Percentiles rank a stretch among this genome's conserved stretches.
Conservation (phyloP, 2,888 invertebrate genomes). For the Plebejus argus region DNA sequence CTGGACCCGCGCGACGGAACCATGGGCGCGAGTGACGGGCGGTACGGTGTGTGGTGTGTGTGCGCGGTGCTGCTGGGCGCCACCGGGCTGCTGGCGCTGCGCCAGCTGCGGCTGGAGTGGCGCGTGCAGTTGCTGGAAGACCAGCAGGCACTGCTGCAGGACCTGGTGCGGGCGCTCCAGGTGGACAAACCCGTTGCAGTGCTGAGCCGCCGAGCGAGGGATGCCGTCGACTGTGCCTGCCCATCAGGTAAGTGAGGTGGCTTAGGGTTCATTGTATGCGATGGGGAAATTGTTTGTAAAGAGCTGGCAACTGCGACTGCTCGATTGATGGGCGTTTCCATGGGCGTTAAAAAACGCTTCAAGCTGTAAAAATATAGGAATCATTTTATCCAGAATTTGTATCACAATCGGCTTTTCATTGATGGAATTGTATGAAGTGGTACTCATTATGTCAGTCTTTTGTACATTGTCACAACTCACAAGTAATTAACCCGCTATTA, state of each 20-base stretch:
- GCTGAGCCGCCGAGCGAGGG: constrained; percentile 60
- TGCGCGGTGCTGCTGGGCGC: constrained; percentile 67
- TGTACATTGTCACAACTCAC: background rate
- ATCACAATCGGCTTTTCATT: background rate
- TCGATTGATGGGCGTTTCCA: background rate
- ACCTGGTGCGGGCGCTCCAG: constrained; percentile 46
- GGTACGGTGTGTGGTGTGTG: constrained; percentile 73
- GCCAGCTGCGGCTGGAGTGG: constrained; percentile 67
- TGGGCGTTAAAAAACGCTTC: background rate
- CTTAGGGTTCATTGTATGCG: background rate
- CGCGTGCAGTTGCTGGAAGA: constrained; percentile 63
- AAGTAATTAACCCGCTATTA: background rate
- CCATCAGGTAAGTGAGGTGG: constrained; percentile 64
- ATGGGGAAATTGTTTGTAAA: background rate
- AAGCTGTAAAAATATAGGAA: background rate
- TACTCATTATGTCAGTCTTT: background rate
- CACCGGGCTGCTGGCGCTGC: constrained; percentile 63
- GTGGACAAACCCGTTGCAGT: constrained; percentile 44
- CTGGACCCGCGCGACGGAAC: constrained; percentile 48
- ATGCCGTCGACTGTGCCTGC: constrained; percentile 69
- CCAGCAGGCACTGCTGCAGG: constrained; percentile 48
- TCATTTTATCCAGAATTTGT: background rate
- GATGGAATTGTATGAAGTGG: background rate
- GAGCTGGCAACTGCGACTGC: background rate
- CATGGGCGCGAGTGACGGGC: constrained; percentile 54